Evolutionary conservation across 2,797 vertebrate genomes (phyloP).

Genomic region (Myotis daubentonii): DNA sequence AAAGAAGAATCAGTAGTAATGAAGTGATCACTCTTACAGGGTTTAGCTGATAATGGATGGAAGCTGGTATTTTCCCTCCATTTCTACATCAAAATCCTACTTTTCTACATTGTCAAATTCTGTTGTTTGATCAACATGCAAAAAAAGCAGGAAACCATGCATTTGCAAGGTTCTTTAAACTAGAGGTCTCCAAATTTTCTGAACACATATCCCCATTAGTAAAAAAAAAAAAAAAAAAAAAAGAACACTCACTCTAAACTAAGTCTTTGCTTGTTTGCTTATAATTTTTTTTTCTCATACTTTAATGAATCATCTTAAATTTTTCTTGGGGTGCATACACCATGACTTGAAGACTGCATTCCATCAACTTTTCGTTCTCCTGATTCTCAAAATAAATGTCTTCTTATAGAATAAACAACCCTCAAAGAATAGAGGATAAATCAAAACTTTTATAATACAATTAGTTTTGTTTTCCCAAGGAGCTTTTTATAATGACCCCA

Average conservation of each 20-base stretch:
- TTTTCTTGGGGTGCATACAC: neutral
- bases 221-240: neutral
- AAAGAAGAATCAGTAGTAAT: neutral
- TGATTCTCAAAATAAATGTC: conserved; percentile 54
- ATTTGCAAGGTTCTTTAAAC: neutral
- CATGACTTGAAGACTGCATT: neutral
- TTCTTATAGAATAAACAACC: neutral
- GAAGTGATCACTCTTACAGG: neutral
- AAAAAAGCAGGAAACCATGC: neutral
- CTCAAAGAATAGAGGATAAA: neutral
- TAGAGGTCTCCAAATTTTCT: neutral
- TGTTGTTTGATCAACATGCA: neutral
- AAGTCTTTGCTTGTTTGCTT: conserved; percentile 1
- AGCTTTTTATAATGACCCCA: conserved; percentile 7
- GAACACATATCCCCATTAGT: neutral
- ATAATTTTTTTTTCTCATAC: neutral
- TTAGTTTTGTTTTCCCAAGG: neutral
- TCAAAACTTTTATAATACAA: conserved; percentile 38
- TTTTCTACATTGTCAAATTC: conserved; percentile 34
- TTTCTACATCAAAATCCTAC: conserved; percentile 32
- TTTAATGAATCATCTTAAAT: conserved; percentile 34
- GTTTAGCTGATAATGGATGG: neutral
- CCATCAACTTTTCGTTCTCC: neutral
- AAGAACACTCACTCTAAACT: neutral
- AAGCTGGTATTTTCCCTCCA: neutral